Percentiles rank a stretch among this genome's conserved stretches.
Evolutionary conservation across 2,797 vertebrate genomes (phyloP).

Genomic region (Sebastolobus altivelis): DNA sequence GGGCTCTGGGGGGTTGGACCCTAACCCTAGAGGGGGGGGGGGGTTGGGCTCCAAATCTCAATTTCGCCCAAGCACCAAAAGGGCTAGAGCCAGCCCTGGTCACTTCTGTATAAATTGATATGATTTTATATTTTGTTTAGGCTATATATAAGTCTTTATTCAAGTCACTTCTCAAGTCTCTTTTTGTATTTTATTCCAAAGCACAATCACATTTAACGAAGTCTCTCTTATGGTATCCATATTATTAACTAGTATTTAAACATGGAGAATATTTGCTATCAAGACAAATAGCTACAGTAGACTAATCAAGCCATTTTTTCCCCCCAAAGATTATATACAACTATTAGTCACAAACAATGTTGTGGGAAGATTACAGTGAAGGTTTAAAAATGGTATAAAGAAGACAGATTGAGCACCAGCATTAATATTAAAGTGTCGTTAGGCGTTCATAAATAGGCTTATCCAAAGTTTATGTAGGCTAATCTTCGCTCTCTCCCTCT

Average conservation of each 20-base stretch:
- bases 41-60: no score
- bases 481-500: slow-evolving; percentile 68
- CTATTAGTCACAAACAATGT: slow-evolving; percentile 43
- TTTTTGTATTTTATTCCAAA: background rate
- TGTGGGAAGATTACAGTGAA: slow-evolving; percentile 49
- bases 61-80: no score
- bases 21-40: no score
- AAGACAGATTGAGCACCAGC: slow-evolving; percentile 53
- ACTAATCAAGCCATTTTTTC: slow-evolving; percentile 4
- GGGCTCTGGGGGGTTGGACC: no score
- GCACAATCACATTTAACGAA: background rate
- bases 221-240: slow-evolving; percentile 1
- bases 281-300: slow-evolving; percentile 14
- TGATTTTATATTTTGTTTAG: background rate
- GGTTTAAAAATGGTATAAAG: slow-evolving; percentile 45
- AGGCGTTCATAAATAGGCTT: slow-evolving; percentile 77
- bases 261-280: background rate
- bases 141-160: background rate
- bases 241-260: slow-evolving; percentile 6
- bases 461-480: slow-evolving; percentile 79
- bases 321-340: slow-evolving; percentile 24
- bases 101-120: background rate
- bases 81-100: no score
- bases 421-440: slow-evolving; percentile 65
- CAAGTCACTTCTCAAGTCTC: background rate